Evolutionary conservation across 2,888 invertebrate species (phyloP).

Genomic region (Spialia ferax): DNA sequence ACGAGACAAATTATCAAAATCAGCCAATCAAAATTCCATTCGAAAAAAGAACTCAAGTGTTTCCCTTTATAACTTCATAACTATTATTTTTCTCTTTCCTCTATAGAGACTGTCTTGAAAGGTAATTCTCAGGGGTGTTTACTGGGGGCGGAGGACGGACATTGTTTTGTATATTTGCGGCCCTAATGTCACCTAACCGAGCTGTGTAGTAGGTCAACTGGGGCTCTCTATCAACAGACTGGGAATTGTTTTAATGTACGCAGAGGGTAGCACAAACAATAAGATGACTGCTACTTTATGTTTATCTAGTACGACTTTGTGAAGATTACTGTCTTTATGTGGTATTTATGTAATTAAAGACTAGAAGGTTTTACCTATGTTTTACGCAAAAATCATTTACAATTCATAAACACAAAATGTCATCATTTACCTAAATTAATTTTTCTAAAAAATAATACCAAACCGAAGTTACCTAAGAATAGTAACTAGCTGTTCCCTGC

Average conservation of each 20-base stretch:
- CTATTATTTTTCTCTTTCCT: not conserved
- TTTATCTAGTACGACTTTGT: not conserved
- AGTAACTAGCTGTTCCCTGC: too few species aligned
- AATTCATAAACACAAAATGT: too few species aligned
- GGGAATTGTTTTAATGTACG: not conserved
- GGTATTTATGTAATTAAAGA: not conserved
- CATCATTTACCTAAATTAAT: too few species aligned
- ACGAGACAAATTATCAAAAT: too few species aligned
- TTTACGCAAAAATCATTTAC: too few species aligned
- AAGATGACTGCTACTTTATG: not conserved
- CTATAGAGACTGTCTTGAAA: slow-evolving; percentile 4
- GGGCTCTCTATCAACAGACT: not conserved
- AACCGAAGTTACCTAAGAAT: too few species aligned
- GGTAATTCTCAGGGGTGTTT: slow-evolving; percentile 8
- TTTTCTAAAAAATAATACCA: too few species aligned
- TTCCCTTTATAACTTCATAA: too few species aligned
- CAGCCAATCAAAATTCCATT: too few species aligned
- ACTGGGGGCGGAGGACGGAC: slow-evolving; percentile 4
- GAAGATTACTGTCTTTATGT: not conserved
- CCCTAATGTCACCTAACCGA: slow-evolving; percentile 8
- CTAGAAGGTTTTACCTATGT: too few species aligned
- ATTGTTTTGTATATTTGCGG: slow-evolving; percentile 25
- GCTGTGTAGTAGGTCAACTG: slow-evolving; percentile 23
- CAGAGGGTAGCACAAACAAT: not conserved
- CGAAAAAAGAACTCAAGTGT: too few species aligned